These are phyloP conservation scores for Scolopax bukidnonensis DNA, from an alignment of 2,797 vertebrate species.

Conservation along the genomic window DNA sequence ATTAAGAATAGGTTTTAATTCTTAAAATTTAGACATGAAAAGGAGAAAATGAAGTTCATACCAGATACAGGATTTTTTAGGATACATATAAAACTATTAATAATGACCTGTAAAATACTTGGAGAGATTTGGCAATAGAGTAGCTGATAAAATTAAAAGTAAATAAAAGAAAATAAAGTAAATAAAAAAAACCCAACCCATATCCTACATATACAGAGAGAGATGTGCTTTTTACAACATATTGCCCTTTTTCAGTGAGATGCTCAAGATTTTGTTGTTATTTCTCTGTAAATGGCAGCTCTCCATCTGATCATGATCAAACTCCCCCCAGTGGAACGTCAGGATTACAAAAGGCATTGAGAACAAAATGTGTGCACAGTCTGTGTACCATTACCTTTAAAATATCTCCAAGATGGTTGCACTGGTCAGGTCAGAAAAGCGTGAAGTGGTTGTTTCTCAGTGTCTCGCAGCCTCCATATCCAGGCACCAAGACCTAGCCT, in stretches of 20 bases:
- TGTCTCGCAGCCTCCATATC: neutral
- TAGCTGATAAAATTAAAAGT: neutral
- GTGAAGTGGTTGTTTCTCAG: neutral
- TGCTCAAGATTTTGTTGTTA: neutral
- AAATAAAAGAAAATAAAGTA: neutral
- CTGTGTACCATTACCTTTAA: neutral
- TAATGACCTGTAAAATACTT: neutral
- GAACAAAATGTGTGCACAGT: neutral
- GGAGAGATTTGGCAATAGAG: neutral
- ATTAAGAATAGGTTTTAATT: neutral
- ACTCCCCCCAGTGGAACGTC: neutral
- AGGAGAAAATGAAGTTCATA: neutral
- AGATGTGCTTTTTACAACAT: neutral
- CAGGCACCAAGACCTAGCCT: neutral
- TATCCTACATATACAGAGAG: neutral
- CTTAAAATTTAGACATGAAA: neutral
- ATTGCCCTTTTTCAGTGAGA: neutral
- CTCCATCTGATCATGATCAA: neutral
- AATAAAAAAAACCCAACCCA: neutral
- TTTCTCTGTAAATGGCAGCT: neutral
- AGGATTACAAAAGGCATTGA: neutral
- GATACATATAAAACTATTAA: neutral
- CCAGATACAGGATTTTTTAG: neutral
- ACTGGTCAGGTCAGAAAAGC: neutral
- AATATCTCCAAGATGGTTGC: neutral